Evolutionary conservation across 2,113 vertebrate species (phyloP), one percentile per base, ranked within the genome.

Genomic region (Poecile atricapillus): DNA sequence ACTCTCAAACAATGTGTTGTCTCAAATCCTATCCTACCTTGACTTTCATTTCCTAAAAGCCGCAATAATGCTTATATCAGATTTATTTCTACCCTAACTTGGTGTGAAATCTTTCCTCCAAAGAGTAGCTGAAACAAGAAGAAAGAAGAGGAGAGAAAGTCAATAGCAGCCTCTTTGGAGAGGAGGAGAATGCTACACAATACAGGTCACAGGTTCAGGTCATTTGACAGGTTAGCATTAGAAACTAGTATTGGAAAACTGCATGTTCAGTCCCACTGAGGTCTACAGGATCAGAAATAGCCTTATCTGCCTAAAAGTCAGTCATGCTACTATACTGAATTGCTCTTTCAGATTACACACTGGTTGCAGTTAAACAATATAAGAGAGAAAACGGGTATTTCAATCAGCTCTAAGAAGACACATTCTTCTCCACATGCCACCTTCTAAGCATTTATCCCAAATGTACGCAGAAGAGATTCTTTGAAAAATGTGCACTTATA

Each of bases 1-100:
- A 77, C 56, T 88, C 59, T 93, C 52, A 86, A 93, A 87, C 12
- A 56, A 74, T 1, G 1, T 16, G 22, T 50, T 59, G 80, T 73
- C 43, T 92, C 63, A 92, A 89, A 41, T 23, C 39, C 70, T 88
- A 23, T 49, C 88, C 64, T 47, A 89, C 64, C 68, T 63, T 58
- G 24, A 79, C 37, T 86, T 87, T 56, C 27, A 68, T 74, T 83
- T 89, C 49, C 43, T 65, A 83, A 88, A 83, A 87, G 78, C 39
- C 76, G 50, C 2, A 15, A 70, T 90, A 89, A 86, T 41, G 35
- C 35, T 53, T 80, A 59, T 35, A 28, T n/a, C 55, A 76, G 37
- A 79, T 19, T 60, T 74, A 64, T 88, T 90, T 86, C 83, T 73
- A 93, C n/a, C 30, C 73, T 93, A 80, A 94, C 59, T 82, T 90